Evolutionary conservation across 2,888 invertebrate species (phyloP).

Genomic region (Noctua janthe): DNA sequence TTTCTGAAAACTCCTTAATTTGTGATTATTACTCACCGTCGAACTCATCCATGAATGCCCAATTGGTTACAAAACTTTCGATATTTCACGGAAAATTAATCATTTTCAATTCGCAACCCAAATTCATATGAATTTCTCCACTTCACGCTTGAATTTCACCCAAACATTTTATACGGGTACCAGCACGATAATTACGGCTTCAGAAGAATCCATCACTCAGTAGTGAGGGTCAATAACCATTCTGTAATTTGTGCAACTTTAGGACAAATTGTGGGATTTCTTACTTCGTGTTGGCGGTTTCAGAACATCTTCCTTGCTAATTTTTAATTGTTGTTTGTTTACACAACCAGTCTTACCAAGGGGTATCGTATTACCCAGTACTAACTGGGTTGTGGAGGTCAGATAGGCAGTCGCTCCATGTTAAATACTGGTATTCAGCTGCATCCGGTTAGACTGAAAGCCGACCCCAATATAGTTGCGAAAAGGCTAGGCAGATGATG

Average conservation of each 20-base stretch:
- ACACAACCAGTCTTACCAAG: too few species aligned
- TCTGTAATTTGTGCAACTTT: too few species aligned
- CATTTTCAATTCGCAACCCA: slow-evolving; percentile 4
- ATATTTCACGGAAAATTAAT: slow-evolving; percentile 37
- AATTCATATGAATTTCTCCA: background rate
- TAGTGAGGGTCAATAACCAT: background rate
- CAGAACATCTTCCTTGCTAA: background rate
- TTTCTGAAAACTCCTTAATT: background rate
- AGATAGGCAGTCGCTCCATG: too few species aligned
- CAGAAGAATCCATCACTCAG: background rate
- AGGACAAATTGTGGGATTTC: background rate
- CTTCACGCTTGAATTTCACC: slow-evolving; percentile 2
- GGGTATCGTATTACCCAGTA: too few species aligned
- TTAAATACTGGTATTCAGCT: too few species aligned
- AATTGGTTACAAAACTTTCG: slow-evolving; percentile 8
- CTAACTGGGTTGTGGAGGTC: too few species aligned
- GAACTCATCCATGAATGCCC: background rate
- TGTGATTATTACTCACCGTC: background rate
- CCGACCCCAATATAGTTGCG: too few species aligned
- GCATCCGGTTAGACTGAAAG: too few species aligned
- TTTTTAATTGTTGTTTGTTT: background rate
- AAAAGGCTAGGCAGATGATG: too few species aligned
- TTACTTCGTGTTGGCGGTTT: background rate
- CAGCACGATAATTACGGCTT: background rate
- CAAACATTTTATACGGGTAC: background rate